phyloP scores from a whole-genome alignment of 2,888 invertebrate genomes.

The Cryptocheilus praepositus region DNA sequence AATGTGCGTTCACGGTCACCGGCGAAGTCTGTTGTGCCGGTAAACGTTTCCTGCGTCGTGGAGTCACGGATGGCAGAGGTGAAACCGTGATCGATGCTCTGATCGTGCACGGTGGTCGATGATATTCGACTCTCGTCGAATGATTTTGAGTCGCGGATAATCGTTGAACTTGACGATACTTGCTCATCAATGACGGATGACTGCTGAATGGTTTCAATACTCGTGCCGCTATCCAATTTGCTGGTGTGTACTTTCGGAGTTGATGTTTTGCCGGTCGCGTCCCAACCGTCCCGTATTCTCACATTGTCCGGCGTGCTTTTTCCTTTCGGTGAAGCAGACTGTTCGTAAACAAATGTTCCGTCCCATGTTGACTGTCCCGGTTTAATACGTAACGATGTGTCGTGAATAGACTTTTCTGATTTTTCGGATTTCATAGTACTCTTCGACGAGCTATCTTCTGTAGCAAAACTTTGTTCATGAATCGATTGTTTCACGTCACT shows the following conservation, averaged over 20 bases:
- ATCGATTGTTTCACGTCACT: neutral
- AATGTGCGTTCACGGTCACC: slow-evolving; percentile 15
- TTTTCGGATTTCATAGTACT: slow-evolving; percentile 16
- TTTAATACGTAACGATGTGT: slow-evolving; percentile 40
- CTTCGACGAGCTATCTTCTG: slow-evolving; percentile 14
- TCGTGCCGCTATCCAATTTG: slow-evolving; percentile 2
- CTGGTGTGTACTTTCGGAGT: slow-evolving; percentile 4
- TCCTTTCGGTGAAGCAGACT: slow-evolving; percentile 45
- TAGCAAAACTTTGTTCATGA: neutral
- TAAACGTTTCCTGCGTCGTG: neutral
- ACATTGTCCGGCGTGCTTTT: slow-evolving; percentile 1
- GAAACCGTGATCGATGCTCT: neutral
- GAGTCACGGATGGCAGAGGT: slow-evolving; percentile 2
- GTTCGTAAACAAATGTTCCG: slow-evolving; percentile 78
- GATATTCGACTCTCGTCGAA: slow-evolving; percentile 26
- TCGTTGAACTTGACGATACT: slow-evolving; percentile 31
- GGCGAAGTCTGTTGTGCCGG: slow-evolving; percentile 29
- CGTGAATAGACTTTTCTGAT: slow-evolving; percentile 3
- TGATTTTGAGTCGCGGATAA: slow-evolving; percentile 25
- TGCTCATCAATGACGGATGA: slow-evolving; percentile 30
- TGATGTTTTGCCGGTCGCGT: neutral
- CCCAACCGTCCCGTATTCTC: too few relatives aligned
- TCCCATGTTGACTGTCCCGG: slow-evolving; percentile 76
- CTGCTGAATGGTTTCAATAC: slow-evolving; percentile 43
- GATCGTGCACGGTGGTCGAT: slow-evolving; percentile 7